Conservation (phyloP, 2,888 invertebrate species). For the Cryptocephalus moraei region DNA sequence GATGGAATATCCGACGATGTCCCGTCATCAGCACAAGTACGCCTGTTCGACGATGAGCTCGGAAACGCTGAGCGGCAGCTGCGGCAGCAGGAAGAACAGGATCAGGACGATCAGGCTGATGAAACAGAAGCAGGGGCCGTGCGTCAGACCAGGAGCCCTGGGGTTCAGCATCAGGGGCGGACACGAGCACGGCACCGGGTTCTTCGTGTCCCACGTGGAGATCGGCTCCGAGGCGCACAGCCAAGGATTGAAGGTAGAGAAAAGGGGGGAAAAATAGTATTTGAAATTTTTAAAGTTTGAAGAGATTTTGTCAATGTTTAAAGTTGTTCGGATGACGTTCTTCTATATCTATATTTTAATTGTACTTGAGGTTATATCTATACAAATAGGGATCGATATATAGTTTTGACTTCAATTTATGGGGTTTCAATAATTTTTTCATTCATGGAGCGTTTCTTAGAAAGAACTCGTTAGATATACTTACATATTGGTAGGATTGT, state of each 20-base stretch:
- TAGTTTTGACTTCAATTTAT: no score
- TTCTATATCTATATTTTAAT: no score
- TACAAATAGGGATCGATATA: no score
- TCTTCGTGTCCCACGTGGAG: constrained; percentile 83
- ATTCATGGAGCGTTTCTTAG: no score
- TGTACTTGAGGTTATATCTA: no score
- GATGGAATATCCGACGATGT: no score
- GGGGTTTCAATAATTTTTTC: neutral
- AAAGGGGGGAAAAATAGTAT: no score
- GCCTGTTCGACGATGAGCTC: constrained; percentile 33
- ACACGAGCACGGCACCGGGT: constrained; percentile 82
- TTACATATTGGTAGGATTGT: no score
- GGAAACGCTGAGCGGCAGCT: constrained; percentile 37
- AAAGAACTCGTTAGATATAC: no score
- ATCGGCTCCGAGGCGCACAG: constrained; percentile 77
- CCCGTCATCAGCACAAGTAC: constrained; percentile 16
- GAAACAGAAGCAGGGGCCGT: constrained; percentile 45
- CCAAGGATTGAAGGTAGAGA: constrained; percentile 69
- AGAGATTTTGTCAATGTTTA: no score
- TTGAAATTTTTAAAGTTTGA: no score
- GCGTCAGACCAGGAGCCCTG: constrained; percentile 39
- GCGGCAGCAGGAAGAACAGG: constrained; percentile 43
- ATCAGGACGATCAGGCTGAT: constrained; percentile 50
- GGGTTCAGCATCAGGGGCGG: constrained; percentile 82
- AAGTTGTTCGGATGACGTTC: no score